Conservation (phyloP, 2,113 vertebrate genomes). For the Phaethon lepturus region DNA sequence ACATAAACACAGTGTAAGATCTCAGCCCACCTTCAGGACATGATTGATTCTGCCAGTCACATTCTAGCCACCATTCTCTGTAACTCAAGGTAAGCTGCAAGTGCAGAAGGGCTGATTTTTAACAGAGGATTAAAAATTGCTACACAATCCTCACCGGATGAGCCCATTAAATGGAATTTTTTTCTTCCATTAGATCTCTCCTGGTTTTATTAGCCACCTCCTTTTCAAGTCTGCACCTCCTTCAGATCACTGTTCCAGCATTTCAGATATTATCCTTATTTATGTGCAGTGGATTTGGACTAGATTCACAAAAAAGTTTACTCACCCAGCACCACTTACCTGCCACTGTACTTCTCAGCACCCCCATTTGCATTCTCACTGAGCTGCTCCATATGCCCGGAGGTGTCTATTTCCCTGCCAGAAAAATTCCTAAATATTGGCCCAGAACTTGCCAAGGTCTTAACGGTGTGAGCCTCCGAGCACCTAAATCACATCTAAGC, state of each 20-base stretch:
- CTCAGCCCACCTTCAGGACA: constrained; percentile 1
- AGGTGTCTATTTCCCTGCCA: constrained; percentile 44
- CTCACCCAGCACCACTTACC: background rate
- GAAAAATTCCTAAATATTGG: constrained; percentile 59
- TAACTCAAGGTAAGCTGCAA: background rate
- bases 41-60: rapidly evolving
- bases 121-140: background rate
- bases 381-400: background rate
- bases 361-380: constrained; percentile 4
- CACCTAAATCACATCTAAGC: constrained; percentile 55
- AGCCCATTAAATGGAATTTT: background rate
- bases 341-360: background rate
- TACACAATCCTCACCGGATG: background rate
- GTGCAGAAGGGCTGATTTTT: background rate
- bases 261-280: constrained; percentile 38
- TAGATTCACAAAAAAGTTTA: constrained; percentile 5
- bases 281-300: constrained; percentile 22
- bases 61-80: background rate
- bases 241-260: constrained; percentile 15
- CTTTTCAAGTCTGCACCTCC: background rate
- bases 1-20: constrained; percentile 19
- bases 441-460: constrained; percentile 56
- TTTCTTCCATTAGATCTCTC: background rate
- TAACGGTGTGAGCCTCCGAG: background rate
- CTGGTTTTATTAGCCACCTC: background rate